These are phyloP conservation scores for Sesia bembeciformis DNA, from an alignment of 2,888 invertebrate genomes.

Conservation along the genomic window DNA sequence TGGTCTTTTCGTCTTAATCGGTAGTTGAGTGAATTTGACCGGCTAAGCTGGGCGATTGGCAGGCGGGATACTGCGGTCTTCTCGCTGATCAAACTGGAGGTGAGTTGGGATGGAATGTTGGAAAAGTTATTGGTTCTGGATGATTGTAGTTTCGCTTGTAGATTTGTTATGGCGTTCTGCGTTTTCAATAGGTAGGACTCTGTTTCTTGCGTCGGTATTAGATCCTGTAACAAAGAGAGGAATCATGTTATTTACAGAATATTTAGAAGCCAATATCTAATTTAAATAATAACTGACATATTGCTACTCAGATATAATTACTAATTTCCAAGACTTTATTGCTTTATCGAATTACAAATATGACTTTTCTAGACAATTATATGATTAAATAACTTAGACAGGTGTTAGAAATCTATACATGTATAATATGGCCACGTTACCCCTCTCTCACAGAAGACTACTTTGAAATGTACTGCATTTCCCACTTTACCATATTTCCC, in stretches of 20 bases:
- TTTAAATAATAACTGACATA: too few relatives aligned
- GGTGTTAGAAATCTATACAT: too few relatives aligned
- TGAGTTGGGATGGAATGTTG: conserved; percentile 49
- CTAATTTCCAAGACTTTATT: too few relatives aligned
- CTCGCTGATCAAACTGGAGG: conserved; percentile 59
- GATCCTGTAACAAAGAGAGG: conserved; percentile 53
- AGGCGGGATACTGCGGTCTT: conserved; percentile 59
- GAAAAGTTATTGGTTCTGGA: conserved; percentile 39
- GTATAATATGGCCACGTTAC: too few relatives aligned
- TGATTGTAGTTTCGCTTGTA: conserved; percentile 73
- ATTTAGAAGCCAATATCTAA: too few relatives aligned
- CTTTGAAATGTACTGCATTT: too few relatives aligned
- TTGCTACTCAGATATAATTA: too few relatives aligned
- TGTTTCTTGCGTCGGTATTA: conserved; percentile 66
- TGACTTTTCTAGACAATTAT: too few relatives aligned
- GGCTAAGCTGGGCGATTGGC: conserved; percentile 58
- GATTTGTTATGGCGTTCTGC: conserved; percentile 75
- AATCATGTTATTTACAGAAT: background rate
- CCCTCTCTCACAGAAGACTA: too few relatives aligned
- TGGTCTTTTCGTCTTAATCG: conserved; percentile 51
- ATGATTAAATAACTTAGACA: too few relatives aligned
- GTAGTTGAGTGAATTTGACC: conserved; percentile 67
- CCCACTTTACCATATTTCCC: too few relatives aligned
- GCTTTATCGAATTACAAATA: too few relatives aligned
- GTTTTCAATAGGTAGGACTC: conserved; percentile 75